Base-by-base conservation (phyloP, 1,140 invertebrate species). In the Drosophila setifemur region DNA sequence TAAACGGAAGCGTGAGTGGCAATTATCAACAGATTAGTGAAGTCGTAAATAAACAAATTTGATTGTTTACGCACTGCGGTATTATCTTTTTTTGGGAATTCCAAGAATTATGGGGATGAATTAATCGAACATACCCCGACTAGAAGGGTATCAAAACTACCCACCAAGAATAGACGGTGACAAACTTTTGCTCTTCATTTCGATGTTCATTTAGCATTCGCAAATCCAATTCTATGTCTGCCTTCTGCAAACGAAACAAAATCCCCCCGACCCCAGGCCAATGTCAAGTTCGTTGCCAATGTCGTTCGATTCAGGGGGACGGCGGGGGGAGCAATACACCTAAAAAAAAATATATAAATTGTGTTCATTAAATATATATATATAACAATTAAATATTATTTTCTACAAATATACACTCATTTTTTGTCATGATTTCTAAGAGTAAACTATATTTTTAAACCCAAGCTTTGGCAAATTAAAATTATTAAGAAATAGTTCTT, bases 251-350 rank as follows among this genome's bases (percentile, higher is more conserved):
- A n/a, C n/a, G n/a, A 23, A 23, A 18, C 29, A 9, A 7, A 2
- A n/a, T 2, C 35, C 16, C 21, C 23, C 28, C 19, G 16, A n/a
- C 8, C 26, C 23, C 57, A n/a, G 9, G 33, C 37, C 64, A 60
- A 70, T 72, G 68, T 57, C 69, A 83, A 82, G 78, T 82, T 82
- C 73, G 78, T 77, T 83, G 78, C 44, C 78, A 82, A 83, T 63
- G 77, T 82, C 78, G 77, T 82, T 82, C 63, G 77, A 73, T 77
- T 75, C 19, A 47, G 23, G 31, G 31, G 31, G 31, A 14, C 11
- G 31, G 12, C 11, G 12, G 31, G 4, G 31, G 12, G 12, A 12
- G 29, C 12, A 12, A 12, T 14, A 35, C 31, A 35, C 11, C 4
- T 14, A 16, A 12, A 14, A 35, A 35, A 35, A 35, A 5, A 3